Evolutionary conservation across 2,113 vertebrate genomes (phyloP).

Genomic region (Prochilodus magdalenae): DNA sequence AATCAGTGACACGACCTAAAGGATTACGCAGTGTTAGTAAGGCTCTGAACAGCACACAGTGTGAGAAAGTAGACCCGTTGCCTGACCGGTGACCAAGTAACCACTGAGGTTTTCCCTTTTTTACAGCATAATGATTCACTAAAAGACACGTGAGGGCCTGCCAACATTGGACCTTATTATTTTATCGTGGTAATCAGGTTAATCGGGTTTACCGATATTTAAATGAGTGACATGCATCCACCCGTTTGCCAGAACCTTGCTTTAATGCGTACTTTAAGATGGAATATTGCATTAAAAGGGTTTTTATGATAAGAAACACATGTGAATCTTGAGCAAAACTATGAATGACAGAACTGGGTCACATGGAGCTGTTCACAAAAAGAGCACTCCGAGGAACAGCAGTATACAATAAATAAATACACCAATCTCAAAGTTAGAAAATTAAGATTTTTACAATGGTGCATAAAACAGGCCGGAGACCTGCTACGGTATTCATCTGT

Average conservation of each 20-base stretch:
- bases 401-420: neutral
- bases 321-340: slow-evolving; percentile 42
- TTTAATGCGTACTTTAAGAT: neutral
- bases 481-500: neutral
- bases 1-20: neutral
- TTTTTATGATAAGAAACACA: slow-evolving; percentile 23
- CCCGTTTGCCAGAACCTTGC: neutral
- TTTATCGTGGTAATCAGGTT: neutral
- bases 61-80: too few relatives aligned
- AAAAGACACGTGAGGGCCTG: too few relatives aligned
- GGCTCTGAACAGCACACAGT: too few relatives aligned
- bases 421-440: neutral
- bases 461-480: neutral
- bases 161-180: neutral
- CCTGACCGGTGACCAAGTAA: too few relatives aligned
- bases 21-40: too few relatives aligned
- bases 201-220: neutral
- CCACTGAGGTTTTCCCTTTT: too few relatives aligned
- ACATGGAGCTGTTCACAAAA: slow-evolving; percentile 14
- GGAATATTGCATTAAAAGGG: neutral
- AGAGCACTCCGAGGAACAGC: neutral
- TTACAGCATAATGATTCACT: too few relatives aligned
- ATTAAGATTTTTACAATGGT: neutral
- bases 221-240: neutral
- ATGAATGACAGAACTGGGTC: slow-evolving; percentile 54